Conservation (phyloP, 2,113 vertebrate species). For the Desmodus rotundus region DNA sequence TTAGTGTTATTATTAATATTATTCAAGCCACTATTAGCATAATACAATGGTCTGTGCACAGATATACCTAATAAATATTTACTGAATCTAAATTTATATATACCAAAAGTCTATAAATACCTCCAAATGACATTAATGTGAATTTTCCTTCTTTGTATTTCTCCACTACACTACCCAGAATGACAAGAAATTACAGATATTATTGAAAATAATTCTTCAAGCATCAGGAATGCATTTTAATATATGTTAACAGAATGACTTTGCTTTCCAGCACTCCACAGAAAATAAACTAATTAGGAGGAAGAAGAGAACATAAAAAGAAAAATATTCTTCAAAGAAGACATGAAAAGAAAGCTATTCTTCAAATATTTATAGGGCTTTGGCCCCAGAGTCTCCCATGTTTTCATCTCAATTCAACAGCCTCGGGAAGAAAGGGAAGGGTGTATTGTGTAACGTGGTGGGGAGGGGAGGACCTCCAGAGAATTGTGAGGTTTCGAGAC, state of each 20-base stretch:
- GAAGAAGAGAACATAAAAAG: constrained; percentile 62
- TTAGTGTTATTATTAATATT: neutral
- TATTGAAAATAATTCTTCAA: constrained; percentile 61
- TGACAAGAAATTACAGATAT: constrained; percentile 38
- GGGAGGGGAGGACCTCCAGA: neutral
- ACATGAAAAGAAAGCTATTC: constrained; percentile 62
- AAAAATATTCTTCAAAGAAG: constrained; percentile 60
- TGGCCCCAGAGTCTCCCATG: constrained; percentile 40
- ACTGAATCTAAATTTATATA: neutral
- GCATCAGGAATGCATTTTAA: constrained; percentile 45
- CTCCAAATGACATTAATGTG: neutral
- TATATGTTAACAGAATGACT: constrained; percentile 46
- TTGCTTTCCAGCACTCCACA: constrained; percentile 33
- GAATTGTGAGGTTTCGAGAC: neutral
- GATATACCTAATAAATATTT: neutral
- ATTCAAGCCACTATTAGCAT: neutral
- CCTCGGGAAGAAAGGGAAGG: neutral
- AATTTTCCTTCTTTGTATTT: constrained; percentile 36
- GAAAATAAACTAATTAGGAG: constrained; percentile 71
- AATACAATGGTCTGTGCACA: neutral
- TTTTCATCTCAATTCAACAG: constrained; percentile 48
- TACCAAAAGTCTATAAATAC: neutral
- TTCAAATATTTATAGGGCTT: constrained; percentile 65
- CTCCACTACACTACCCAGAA: constrained; percentile 4
- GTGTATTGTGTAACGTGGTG: neutral